Percentiles rank a stretch among this genome's conserved stretches.
phyloP scores from a whole-genome alignment of 2,888 invertebrate species.

The Drosophila trichaetosa region DNA sequence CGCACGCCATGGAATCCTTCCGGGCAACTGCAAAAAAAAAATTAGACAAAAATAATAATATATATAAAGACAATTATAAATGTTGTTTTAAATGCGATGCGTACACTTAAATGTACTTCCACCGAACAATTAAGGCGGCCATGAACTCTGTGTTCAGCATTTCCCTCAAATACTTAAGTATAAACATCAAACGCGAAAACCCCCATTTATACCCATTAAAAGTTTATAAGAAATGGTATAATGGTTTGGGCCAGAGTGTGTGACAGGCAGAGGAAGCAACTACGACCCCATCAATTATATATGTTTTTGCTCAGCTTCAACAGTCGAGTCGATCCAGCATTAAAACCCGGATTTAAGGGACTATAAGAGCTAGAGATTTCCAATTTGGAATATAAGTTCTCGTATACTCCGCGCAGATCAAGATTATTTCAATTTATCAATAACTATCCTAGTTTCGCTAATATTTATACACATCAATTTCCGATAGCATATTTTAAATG shows the following conservation, averaged over 20 bases:
- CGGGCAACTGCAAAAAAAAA: slow-evolving; percentile 78
- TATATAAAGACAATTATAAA: slow-evolving; percentile 49
- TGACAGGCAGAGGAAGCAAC: background rate
- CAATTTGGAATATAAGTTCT: too few relatives aligned
- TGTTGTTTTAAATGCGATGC: slow-evolving; percentile 21
- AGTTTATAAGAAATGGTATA: background rate
- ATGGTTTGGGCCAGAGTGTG: background rate
- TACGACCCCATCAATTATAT: background rate
- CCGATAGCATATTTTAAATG: background rate
- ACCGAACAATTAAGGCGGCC: slow-evolving; percentile 49
- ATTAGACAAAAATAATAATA: background rate
- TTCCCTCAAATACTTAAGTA: slow-evolving; percentile 23
- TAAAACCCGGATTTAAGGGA: background rate
- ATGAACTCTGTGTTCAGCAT: slow-evolving; percentile 64
- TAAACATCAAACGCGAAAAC: slow-evolving; percentile 25
- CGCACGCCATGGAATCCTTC: slow-evolving; percentile 84
- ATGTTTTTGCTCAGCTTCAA: background rate
- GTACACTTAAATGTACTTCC: slow-evolving; percentile 36
- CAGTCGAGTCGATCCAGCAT: background rate
- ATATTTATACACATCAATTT: background rate
- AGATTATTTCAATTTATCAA: background rate
- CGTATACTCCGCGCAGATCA: background rate
- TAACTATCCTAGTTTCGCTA: background rate
- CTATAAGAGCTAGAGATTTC: background rate
- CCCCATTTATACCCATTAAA: slow-evolving; percentile 3